Evolutionary conservation across 2,888 invertebrate species (phyloP).

Genomic region (Portevinia maculata): DNA sequence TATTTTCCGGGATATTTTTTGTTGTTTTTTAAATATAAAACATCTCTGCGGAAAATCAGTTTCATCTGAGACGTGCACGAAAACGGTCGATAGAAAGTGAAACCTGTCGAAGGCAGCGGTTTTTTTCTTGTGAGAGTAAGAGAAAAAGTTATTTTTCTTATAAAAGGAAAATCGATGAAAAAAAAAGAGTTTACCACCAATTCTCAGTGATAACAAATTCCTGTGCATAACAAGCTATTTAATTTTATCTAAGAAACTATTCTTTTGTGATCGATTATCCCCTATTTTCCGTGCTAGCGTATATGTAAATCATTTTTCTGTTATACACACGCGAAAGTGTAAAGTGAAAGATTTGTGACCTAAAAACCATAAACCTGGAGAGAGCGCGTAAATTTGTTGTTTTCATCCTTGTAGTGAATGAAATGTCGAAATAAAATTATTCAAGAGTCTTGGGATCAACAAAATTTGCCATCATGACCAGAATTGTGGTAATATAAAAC

Average conservation of each 20-base stretch:
- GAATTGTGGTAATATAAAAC: conserved; percentile 59
- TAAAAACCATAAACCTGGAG: conserved; percentile 56
- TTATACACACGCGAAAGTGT: conserved; percentile 56
- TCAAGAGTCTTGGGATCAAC: conserved; percentile 33
- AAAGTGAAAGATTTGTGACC: conserved; percentile 66
- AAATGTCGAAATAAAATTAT: conserved; percentile 48
- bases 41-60: conserved; percentile 79
- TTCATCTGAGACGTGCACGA: conserved; percentile 82
- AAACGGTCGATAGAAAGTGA: conserved; percentile 79
- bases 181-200: conserved; percentile 4
- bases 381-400: conserved; percentile 63
- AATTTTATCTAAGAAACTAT: neutral
- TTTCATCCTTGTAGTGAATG: conserved; percentile 37
- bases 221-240: conserved; percentile 2
- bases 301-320: conserved; percentile 27
- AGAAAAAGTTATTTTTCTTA: neutral
- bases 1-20: conserved; percentile 46
- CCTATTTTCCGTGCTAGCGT: neutral
- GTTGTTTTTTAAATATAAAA: conserved; percentile 77
- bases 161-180: conserved; percentile 1
- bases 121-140: neutral
- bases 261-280: conserved; percentile 18
- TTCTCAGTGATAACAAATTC: neutral
- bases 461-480: conserved; percentile 51
- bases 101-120: conserved; percentile 48